phyloP scores from a whole-genome alignment of 1,140 invertebrate species.

The Chymomyza costata region DNA sequence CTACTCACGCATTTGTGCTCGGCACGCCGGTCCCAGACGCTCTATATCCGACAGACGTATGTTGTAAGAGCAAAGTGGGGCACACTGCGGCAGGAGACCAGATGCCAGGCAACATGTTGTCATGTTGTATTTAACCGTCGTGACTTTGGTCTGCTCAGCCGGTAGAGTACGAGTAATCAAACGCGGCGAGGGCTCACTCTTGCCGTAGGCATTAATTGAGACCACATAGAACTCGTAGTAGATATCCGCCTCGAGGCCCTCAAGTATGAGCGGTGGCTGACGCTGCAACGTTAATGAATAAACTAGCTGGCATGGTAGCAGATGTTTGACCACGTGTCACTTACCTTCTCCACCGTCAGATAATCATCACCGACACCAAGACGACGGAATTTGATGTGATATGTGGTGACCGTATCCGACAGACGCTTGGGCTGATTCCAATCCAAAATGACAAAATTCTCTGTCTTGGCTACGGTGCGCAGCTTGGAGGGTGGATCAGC shows the following conservation, averaged over 20 bases:
- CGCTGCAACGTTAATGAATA: slow-evolving; percentile 75
- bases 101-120: slow-evolving; percentile 85
- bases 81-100: slow-evolving; percentile 82
- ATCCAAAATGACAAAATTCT: slow-evolving; percentile 85
- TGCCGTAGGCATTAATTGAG: slow-evolving; percentile 87
- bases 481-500: slow-evolving; percentile 82
- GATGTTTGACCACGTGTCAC: background rate
- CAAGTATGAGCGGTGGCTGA: slow-evolving; percentile 84
- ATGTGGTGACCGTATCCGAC: slow-evolving; percentile 83
- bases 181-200: slow-evolving; percentile 83
- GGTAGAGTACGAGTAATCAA: slow-evolving; percentile 84
- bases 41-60: slow-evolving; percentile 86
- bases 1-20: slow-evolving; percentile 74
- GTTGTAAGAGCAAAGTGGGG: slow-evolving; percentile 88
- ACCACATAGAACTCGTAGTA: slow-evolving; percentile 89
- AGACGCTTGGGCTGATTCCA: slow-evolving; percentile 84
- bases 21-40: slow-evolving; percentile 77
- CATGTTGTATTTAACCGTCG: slow-evolving; percentile 80
- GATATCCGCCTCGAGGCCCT: slow-evolving; percentile 82
- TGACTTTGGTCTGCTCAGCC: slow-evolving; percentile 34
- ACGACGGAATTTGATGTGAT: slow-evolving; percentile 82
- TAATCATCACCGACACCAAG: slow-evolving; percentile 77
- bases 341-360: slow-evolving; percentile 77
- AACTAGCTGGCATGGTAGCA: slow-evolving; percentile 7
- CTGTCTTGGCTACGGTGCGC: slow-evolving; percentile 83